Evolutionary conservation across 2,797 vertebrate genomes (phyloP).

Genomic region (Clarias laeviceps): DNA sequence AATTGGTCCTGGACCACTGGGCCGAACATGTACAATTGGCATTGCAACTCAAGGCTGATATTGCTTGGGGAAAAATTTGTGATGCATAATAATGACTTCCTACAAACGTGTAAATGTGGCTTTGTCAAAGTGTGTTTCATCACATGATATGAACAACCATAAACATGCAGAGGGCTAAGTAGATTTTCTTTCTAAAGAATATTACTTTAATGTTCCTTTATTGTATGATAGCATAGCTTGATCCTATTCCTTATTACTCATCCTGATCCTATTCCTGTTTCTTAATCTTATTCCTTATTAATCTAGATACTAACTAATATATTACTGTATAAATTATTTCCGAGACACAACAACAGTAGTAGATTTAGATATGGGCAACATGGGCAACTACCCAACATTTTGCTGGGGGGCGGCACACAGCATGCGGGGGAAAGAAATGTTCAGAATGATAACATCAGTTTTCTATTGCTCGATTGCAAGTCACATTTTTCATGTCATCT

Average conservation of each 20-base stretch:
- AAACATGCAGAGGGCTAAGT: not conserved
- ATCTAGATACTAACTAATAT: too few species aligned
- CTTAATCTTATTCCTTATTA: too few species aligned
- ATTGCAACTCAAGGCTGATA: not conserved
- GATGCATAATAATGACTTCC: not conserved
- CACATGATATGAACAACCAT: not conserved
- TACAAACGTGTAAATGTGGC: not conserved
- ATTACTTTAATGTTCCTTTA: not conserved
- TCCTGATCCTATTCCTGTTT: too few species aligned
- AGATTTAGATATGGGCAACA: too few species aligned
- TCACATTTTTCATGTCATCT: too few species aligned
- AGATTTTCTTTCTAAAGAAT: not conserved
- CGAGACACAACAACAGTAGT: too few species aligned
- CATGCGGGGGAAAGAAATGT: too few species aligned
- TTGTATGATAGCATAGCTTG: not conserved
- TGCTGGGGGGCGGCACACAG: too few species aligned
- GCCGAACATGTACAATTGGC: not conserved
- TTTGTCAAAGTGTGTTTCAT: not conserved
- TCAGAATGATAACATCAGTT: too few species aligned
- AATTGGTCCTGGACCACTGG: not conserved
- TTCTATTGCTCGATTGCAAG: too few species aligned
- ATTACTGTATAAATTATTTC: too few species aligned
- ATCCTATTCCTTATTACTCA: not conserved
- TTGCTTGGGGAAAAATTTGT: not conserved
- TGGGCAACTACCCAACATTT: too few species aligned